These are phyloP conservation scores for Conops quadrifasciatus DNA, from an alignment of 2,888 invertebrate genomes.

Conservation along the genomic window DNA sequence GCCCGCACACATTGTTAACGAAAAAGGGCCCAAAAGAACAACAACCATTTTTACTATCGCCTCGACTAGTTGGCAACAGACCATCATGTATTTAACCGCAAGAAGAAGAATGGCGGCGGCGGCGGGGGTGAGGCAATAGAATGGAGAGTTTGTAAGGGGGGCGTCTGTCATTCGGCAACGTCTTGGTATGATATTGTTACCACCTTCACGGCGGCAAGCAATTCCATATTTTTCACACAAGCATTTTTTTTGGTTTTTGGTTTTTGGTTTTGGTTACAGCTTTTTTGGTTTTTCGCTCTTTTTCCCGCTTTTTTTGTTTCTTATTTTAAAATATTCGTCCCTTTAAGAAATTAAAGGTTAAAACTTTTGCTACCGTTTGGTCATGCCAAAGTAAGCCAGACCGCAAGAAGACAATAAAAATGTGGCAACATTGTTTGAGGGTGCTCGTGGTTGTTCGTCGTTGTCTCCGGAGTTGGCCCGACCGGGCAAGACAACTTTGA, in stretches of 20 bases:
- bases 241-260: too few relatives aligned
- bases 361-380: slow-evolving; percentile 31
- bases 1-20: slow-evolving; percentile 34
- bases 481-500: slow-evolving; percentile 18
- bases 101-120: background rate
- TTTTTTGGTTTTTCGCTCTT: background rate
- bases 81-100: slow-evolving; percentile 14
- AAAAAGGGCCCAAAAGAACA: background rate
- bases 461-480: too few relatives aligned
- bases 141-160: too few relatives aligned
- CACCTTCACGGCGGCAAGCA: background rate
- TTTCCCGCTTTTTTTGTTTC: background rate
- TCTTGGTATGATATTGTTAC: background rate
- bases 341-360: slow-evolving; percentile 24
- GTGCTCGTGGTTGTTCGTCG: too few relatives aligned
- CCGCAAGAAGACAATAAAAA: slow-evolving; percentile 18
- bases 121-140: too few relatives aligned
- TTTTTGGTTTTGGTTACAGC: too few relatives aligned
- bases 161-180: too few relatives aligned
- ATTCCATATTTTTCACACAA: too few relatives aligned
- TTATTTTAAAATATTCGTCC: background rate
- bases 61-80: background rate
- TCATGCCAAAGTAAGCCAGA: slow-evolving; percentile 19
- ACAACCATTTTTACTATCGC: background rate
- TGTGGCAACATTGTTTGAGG: slow-evolving; percentile 32